These are phyloP conservation scores for Pheosia gnoma DNA, from an alignment of 2,888 invertebrate species.

Conservation along the genomic window DNA sequence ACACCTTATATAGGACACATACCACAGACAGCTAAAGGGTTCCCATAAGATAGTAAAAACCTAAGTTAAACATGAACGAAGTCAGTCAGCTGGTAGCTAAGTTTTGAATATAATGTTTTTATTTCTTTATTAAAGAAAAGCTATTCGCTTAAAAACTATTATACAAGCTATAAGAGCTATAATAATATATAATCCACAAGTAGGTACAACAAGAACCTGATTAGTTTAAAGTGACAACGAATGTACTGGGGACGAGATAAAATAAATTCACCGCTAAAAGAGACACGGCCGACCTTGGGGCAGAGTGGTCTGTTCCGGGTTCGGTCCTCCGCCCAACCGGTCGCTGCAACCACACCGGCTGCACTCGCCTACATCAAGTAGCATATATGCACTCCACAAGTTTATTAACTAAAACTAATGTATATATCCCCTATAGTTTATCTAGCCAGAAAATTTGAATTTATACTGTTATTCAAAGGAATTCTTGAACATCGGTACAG, in stretches of 20 bases:
- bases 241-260: conserved; percentile 37
- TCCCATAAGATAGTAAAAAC: too few species aligned
- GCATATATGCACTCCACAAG: conserved; percentile 19
- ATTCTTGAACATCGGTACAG: not conserved
- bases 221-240: conserved; percentile 37
- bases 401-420: conserved; percentile 17
- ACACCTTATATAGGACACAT: too few species aligned
- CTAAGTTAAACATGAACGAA: too few species aligned
- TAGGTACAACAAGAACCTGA: conserved; percentile 30
- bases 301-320: conserved; percentile 74
- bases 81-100: too few species aligned
- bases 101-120: too few species aligned
- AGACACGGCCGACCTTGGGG: conserved; percentile 73
- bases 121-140: too few species aligned
- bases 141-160: too few species aligned
- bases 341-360: conserved; percentile 49
- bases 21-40: too few species aligned
- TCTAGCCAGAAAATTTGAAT: not conserved
- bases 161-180: not conserved
- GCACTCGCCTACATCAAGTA: conserved; percentile 44
- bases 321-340: conserved; percentile 65
- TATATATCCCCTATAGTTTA: conserved; percentile 3
- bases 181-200: conserved; percentile 12
- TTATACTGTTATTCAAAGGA: not conserved
- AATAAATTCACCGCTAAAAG: conserved; percentile 57